Conservation (phyloP, 2,113 vertebrate genomes). For the Nibea coibor region DNA sequence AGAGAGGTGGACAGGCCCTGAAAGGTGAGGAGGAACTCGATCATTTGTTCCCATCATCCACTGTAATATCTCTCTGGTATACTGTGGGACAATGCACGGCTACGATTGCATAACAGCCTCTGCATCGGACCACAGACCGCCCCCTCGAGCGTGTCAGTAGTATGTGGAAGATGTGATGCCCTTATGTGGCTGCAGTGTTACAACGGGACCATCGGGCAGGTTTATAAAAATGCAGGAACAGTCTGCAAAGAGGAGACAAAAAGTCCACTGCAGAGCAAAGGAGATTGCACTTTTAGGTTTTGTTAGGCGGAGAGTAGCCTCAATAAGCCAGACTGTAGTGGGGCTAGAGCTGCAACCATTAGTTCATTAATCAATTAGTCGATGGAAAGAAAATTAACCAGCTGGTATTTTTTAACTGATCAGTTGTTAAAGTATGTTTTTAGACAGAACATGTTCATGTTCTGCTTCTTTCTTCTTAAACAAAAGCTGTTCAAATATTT, state of each 20-base stretch:
- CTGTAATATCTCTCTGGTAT: background rate
- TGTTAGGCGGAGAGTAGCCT: background rate
- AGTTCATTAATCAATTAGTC: background rate
- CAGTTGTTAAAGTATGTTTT: background rate
- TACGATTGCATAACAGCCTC: conserved; percentile 35
- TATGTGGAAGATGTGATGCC: conserved; percentile 29
- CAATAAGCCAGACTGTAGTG: background rate
- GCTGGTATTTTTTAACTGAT: background rate
- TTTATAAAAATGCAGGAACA: background rate
- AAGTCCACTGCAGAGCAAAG: background rate
- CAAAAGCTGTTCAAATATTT: background rate
- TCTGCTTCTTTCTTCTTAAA: background rate
- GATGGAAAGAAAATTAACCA: background rate
- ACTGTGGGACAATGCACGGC: background rate
- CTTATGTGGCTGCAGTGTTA: background rate
- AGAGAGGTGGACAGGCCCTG: conserved; percentile 89
- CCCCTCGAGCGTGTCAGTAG: background rate
- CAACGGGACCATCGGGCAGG: background rate
- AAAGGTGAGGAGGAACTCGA: conserved; percentile 68
- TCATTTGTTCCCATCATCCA: background rate
- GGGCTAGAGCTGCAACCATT: background rate
- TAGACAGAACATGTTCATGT: background rate
- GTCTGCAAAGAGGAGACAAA: background rate
- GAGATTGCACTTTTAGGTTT: background rate
- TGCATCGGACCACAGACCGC: conserved; percentile 17